Conservation (phyloP, 2,797 vertebrate species). For the Picus viridis region DNA sequence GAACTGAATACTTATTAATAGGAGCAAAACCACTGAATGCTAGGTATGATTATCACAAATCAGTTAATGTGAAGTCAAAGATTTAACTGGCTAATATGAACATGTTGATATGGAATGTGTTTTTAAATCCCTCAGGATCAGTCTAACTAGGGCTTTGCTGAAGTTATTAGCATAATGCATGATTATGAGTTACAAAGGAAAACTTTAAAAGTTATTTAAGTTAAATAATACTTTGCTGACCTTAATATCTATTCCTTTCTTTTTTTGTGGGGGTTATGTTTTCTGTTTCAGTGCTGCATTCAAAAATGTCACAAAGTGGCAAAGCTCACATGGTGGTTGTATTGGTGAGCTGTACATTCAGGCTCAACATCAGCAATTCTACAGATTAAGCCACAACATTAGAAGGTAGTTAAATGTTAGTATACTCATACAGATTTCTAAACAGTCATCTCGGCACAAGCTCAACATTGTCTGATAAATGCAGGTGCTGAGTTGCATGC, state of each 20-base stretch:
- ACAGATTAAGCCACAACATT: neutral
- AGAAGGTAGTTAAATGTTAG: neutral
- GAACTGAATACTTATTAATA: conserved; percentile 47
- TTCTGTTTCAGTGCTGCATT: neutral
- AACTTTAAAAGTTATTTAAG: neutral
- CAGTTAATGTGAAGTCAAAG: neutral
- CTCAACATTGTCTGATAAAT: neutral
- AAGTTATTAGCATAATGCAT: neutral
- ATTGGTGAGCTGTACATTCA: neutral
- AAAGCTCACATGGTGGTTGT: neutral
- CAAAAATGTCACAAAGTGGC: neutral
- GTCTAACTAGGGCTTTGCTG: neutral
- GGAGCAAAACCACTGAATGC: conserved; percentile 18
- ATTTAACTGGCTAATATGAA: neutral
- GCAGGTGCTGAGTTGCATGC: fast-evolving
- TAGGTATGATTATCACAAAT: conserved; percentile 4
- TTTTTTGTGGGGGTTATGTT: neutral
- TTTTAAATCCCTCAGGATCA: neutral
- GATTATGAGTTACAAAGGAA: neutral
- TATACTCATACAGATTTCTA: neutral
- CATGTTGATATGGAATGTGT: neutral
- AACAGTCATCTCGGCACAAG: neutral
- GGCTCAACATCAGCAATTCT: neutral
- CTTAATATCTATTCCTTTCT: neutral
- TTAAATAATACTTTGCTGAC: neutral